Evolutionary conservation across 2,113 vertebrate species (phyloP), one percentile per base, ranked within the genome.

Genomic region (Thryonomys swinderianus): DNA sequence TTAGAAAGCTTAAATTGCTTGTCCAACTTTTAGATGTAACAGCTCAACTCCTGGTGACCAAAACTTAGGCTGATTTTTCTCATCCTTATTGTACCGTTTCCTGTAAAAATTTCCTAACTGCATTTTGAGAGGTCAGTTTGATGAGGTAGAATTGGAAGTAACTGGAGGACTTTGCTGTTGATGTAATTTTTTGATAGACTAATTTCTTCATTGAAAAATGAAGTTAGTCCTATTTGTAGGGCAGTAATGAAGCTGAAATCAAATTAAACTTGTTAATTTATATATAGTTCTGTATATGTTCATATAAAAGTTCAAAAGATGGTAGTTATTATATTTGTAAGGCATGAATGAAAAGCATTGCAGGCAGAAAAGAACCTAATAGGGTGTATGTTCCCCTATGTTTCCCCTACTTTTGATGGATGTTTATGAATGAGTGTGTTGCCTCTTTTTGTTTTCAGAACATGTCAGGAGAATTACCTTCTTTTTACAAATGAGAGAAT

Each of bases 401-500:
- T 34, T 66, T 90, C 82, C 37, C 20, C 66, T 48, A 79, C 83
- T 76, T 92, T 91, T 86, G 9, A 89, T 93, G 64, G 25, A 1
- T 59, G 34, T 42, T 93, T 95, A 51, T 1, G 25, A 14, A 66
- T 84, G 45, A 74, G 74, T 95, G 51, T 88, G 80, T 67, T 83
- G 40, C 74, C 62, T 88, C 21, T 37, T 42, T 89, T 42, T 51
- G n/a, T 87, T 92, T 93, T 89, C 45, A 90, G 37, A 94, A 74
- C 57, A 91, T 86, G 42, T 93, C 42, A 80, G 37, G 37, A 78
- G 66, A 64, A 48, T 85, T 92, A 51, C 12, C 7, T 9, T 12
- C 16, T 71, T 93, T 95, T 92, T 93, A 78, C 48, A 91, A 85
- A 45, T 82, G 78, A 94, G 45, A 62, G n/a, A 81, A 78, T 78